Evolutionary conservation across 2,888 invertebrate species (phyloP).

Genomic region (Ormyrus rosae): DNA sequence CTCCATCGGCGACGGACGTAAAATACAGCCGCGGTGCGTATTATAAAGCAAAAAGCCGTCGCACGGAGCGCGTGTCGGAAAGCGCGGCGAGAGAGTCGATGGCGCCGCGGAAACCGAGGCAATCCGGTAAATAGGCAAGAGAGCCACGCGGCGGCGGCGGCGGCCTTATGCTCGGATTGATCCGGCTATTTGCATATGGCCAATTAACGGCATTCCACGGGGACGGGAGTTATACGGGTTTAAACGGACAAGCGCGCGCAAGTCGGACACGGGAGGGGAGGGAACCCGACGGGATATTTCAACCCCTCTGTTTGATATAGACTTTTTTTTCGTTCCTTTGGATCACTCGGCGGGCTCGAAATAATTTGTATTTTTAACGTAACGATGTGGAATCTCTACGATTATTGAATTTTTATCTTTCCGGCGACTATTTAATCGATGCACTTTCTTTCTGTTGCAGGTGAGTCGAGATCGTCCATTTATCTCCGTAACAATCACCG

Average conservation of each 20-base stretch:
- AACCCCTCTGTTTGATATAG: background rate
- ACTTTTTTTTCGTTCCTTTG: no score
- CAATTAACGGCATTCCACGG: slow-evolving; percentile 67
- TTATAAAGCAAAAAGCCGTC: no score
- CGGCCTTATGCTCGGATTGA: slow-evolving; percentile 33
- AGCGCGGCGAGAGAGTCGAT: slow-evolving; percentile 16
- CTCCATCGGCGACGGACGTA: background rate
- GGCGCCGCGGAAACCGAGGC: slow-evolving; percentile 21
- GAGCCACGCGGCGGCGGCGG: background rate
- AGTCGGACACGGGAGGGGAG: no score
- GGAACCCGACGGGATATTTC: background rate
- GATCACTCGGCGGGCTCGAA: no score
- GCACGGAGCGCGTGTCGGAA: background rate
- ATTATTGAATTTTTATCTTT: no score
- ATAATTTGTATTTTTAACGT: no score
- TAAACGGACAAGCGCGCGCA: background rate
- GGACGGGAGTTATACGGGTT: slow-evolving; percentile 52
- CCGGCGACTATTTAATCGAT: no score
- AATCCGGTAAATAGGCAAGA: slow-evolving; percentile 48
- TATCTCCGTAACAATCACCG: no score
- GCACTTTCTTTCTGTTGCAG: no score
- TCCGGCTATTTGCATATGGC: slow-evolving; percentile 64
- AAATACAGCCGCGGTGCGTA: background rate
- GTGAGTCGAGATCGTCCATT: no score
- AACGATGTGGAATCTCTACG: no score